Conservation (phyloP, 2,113 vertebrate species). For the Galemys pyrenaicus region DNA sequence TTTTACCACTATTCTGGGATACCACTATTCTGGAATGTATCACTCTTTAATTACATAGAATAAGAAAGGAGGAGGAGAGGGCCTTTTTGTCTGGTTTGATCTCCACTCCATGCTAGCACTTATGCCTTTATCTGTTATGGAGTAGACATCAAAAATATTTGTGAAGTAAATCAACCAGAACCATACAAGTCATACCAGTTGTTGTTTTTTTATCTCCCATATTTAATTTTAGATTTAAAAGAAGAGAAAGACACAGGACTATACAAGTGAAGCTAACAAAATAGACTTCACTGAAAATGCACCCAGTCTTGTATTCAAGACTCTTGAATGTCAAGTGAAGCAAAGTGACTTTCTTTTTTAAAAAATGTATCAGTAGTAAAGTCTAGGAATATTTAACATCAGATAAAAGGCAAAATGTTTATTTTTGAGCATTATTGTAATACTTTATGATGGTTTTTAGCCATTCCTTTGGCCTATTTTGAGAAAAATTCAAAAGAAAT, state of each 20-base stretch:
- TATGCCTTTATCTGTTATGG: background rate
- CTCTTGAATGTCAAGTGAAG: background rate
- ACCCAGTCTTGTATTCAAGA: background rate
- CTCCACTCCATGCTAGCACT: background rate
- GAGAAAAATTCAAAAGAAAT: background rate
- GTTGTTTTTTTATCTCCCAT: background rate
- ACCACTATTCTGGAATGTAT: background rate
- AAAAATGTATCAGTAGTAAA: background rate
- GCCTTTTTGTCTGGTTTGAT: background rate
- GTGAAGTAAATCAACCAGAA: background rate
- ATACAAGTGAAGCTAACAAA: background rate
- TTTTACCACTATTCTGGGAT: background rate
- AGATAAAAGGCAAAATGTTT: background rate
- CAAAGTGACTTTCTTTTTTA: background rate
- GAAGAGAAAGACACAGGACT: background rate
- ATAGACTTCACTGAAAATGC: background rate
- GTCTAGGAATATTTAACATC: background rate
- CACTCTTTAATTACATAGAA: background rate
- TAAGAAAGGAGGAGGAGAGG: background rate
- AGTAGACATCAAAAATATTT: background rate
- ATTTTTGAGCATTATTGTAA: background rate
- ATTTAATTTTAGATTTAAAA: conserved; percentile 32
- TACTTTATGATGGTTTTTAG: background rate
- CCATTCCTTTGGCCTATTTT: conserved; percentile 30
- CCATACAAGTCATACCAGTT: background rate